A percentile compares a stretch with the other conserved stretches of the same genome.
Conservation (phyloP, 2,888 invertebrate species). For the Sicus ferrugineus region DNA sequence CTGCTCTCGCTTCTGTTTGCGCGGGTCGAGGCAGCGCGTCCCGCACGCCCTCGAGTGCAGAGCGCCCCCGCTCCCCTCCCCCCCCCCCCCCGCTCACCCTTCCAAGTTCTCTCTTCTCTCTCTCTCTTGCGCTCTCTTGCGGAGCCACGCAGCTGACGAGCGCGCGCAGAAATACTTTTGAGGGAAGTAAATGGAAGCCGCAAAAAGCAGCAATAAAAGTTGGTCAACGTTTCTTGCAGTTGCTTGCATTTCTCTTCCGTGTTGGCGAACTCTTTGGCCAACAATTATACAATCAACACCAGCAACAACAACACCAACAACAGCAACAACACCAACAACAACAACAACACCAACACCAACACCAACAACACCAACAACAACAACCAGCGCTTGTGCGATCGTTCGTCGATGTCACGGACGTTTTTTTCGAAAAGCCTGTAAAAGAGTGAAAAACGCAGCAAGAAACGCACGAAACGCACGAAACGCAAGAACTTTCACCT, state of each 20-base stretch:
- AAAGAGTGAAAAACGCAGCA: too few relatives aligned
- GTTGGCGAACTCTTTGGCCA: conserved; percentile 1
- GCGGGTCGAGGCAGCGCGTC: too few relatives aligned
- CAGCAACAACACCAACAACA: background rate
- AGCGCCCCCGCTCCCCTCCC: background rate
- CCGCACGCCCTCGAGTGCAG: too few relatives aligned
- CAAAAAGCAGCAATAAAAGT: background rate
- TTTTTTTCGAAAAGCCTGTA: background rate
- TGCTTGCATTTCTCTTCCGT: conserved; percentile 28
- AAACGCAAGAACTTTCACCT: conserved; percentile 37
- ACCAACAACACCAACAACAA: conserved; percentile 24
- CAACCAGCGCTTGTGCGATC: conserved; percentile 25
- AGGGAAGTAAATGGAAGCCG: background rate
- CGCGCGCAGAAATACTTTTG: too few relatives aligned
- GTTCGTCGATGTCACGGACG: conserved; percentile 36
- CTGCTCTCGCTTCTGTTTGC: too few relatives aligned
- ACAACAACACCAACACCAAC: conserved; percentile 27
- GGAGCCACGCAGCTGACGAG: too few relatives aligned
- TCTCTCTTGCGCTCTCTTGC: too few relatives aligned
- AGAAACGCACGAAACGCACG: too few relatives aligned
- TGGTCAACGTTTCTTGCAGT: conserved; percentile 16
- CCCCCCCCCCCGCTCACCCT: background rate
- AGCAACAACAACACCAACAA: background rate
- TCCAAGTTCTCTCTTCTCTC: too few relatives aligned
- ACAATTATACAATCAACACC: background rate